These are phyloP conservation scores for Ammodytes marinus DNA, from an alignment of 2,113 vertebrate genomes.

Conservation along the genomic window DNA sequence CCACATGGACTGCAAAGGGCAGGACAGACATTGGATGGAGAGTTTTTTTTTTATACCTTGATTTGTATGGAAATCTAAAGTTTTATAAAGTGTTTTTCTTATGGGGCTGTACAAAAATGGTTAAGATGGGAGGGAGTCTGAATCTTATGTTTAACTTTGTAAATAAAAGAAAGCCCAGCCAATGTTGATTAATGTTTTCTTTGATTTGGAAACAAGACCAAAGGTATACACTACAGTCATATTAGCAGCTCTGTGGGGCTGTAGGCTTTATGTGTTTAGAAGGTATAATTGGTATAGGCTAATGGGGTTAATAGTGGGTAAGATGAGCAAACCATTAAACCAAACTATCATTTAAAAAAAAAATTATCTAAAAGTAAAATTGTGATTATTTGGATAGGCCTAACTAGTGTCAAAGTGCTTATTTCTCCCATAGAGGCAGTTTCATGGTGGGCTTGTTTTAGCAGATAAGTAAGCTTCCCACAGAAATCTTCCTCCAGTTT, in stretches of 20 bases:
- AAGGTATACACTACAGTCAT: not conserved
- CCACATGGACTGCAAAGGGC: not conserved
- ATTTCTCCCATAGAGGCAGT: not conserved
- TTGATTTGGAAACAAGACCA: not conserved
- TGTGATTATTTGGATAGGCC: not conserved
- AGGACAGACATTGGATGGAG: not conserved
- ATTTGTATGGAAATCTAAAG: not conserved
- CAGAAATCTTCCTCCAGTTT: constrained; percentile 14
- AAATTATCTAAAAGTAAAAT: not conserved
- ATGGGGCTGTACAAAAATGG: not conserved
- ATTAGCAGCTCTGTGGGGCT: too few relatives aligned
- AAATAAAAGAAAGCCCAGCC: not conserved
- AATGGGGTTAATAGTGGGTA: too few relatives aligned
- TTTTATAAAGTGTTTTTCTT: not conserved
- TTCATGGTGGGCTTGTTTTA: constrained; percentile 4
- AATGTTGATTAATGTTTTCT: not conserved
- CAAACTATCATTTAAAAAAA: too few relatives aligned
- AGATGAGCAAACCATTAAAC: too few relatives aligned
- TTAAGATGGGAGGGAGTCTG: too few relatives aligned
- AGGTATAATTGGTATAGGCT: too few relatives aligned
- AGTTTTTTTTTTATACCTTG: not conserved
- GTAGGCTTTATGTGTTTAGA: too few relatives aligned
- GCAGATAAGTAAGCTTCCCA: constrained; percentile 19
- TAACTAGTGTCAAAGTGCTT: not conserved
- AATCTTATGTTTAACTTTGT: not conserved